These are phyloP conservation scores for Eretmocerus hayati DNA, from an alignment of 2,888 invertebrate genomes.

Conservation along the genomic window DNA sequence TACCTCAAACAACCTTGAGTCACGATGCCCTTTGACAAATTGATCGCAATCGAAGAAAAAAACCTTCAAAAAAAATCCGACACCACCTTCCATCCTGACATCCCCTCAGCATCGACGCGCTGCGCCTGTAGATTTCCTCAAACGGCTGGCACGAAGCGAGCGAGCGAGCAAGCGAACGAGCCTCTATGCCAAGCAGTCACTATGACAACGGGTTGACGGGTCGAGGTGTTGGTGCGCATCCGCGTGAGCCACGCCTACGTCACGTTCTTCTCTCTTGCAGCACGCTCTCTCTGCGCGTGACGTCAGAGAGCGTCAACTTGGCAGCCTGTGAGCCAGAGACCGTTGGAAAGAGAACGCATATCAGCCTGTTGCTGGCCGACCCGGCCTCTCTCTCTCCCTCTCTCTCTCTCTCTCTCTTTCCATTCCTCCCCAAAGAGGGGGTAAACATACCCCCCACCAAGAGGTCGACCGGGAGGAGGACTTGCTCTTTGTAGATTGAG, in stretches of 20 bases:
- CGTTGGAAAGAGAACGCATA: too few species aligned
- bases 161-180: constrained; percentile 17
- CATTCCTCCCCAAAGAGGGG: constrained; percentile 23
- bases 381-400: constrained; percentile 5
- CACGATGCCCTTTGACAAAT: too few species aligned
- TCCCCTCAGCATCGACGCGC: too few species aligned
- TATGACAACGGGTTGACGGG: constrained; percentile 41
- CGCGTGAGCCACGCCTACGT: constrained; percentile 48
- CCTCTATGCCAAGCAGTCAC: constrained; percentile 33
- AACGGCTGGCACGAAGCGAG: constrained; percentile 8
- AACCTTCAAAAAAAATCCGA: too few species aligned
- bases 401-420: constrained; percentile 11
- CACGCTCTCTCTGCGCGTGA: not conserved
- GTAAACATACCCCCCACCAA: too few species aligned
- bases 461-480: too few species aligned
- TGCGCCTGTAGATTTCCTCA: too few species aligned
- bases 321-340: too few species aligned
- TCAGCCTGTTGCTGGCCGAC: not conserved
- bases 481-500: too few species aligned
- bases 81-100: too few species aligned
- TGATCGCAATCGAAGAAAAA: too few species aligned
- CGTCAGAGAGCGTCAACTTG: not conserved
- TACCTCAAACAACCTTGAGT: too few species aligned
- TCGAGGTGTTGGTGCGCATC: constrained; percentile 46
- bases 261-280: constrained; percentile 28